Conservation (phyloP, 1,140 invertebrate species). For the Conus betulinus region DNA sequence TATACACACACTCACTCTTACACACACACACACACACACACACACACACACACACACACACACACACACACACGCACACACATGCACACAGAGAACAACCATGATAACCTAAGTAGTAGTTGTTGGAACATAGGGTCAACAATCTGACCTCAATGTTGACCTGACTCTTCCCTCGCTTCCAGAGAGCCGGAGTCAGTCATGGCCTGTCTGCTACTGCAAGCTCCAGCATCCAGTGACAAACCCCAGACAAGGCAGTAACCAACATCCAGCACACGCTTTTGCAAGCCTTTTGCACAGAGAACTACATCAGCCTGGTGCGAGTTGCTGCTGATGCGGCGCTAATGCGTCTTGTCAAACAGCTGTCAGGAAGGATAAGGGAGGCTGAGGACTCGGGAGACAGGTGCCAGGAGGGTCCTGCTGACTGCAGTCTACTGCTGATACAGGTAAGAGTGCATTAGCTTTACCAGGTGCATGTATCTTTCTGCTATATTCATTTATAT, state of each 20-base stretch:
- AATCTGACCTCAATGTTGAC: no score
- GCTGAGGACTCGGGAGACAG: neutral
- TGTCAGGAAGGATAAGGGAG: neutral
- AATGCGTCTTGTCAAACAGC: neutral
- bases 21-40: neutral
- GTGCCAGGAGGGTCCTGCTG: neutral
- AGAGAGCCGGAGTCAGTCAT: constrained; percentile 13
- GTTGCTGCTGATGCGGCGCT: neutral
- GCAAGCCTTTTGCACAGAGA: constrained; percentile 16
- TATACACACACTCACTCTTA: neutral
- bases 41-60: neutral
- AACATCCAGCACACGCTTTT: constrained; percentile 24
- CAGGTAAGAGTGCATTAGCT: neutral
- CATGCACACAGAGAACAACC: neutral
- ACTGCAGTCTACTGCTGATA: neutral
- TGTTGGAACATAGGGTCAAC: no score
- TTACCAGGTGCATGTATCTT: no score
- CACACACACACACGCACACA: neutral
- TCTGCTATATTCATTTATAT: no score
- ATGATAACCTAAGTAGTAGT: neutral
- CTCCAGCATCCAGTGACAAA: neutral
- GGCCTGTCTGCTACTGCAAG: constrained; percentile 13
- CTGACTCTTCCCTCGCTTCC: neutral
- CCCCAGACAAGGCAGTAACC: neutral
- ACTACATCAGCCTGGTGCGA: neutral